A percentile compares a stretch with the other conserved stretches of the same genome.
Conservation (phyloP, 2,888 invertebrate species). For the Eumerus sabulonum region DNA sequence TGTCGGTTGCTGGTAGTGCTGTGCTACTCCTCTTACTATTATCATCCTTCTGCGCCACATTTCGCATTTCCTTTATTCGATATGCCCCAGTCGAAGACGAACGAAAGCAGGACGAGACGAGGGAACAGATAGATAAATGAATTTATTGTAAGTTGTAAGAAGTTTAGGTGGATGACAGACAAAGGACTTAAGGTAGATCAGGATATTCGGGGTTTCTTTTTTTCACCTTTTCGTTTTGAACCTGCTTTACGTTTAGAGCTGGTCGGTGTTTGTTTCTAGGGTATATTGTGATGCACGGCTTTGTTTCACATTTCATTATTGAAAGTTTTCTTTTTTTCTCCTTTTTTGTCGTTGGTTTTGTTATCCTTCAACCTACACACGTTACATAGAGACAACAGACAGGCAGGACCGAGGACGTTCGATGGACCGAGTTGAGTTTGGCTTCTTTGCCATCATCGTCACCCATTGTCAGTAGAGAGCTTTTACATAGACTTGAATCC, state of each 20-base stretch:
- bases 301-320: conserved; percentile 66
- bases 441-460: conserved; percentile 61
- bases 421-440: no score
- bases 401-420: no score
- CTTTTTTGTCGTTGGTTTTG: conserved; percentile 34
- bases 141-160: conserved; percentile 66
- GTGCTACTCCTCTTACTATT: conserved; percentile 33
- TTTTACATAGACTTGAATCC: conserved; percentile 42
- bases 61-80: conserved; percentile 58
- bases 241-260: not conserved
- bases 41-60: conserved; percentile 49
- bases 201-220: conserved; percentile 22
- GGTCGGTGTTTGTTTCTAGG: not conserved
- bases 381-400: conserved; percentile 4
- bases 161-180: conserved; percentile 52
- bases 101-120: conserved; percentile 19
- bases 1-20: conserved; percentile 44
- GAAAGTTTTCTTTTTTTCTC: not conserved
- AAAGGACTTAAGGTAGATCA: conserved; percentile 64
- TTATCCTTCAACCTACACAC: conserved; percentile 20
- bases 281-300: conserved; percentile 57
- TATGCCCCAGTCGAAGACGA: conserved; percentile 12
- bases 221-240: conserved; percentile 8
- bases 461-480: conserved; percentile 63
- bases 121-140: conserved; percentile 66